Evolutionary conservation across 2,113 vertebrate genomes (phyloP).

Genomic region (Leiothrix lutea): DNA sequence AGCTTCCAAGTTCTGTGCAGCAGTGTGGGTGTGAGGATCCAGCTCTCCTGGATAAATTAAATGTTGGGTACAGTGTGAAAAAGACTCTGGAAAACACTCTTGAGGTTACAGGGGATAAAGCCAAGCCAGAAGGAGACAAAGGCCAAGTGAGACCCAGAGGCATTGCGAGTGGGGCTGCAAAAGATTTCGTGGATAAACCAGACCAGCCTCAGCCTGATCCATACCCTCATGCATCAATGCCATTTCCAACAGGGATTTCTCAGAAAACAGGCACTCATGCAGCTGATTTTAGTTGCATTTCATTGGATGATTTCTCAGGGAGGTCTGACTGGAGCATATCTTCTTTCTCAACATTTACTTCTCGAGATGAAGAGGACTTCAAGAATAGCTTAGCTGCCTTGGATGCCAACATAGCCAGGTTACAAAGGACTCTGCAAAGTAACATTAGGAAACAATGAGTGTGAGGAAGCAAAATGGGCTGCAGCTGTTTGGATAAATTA

Average conservation of each 20-base stretch:
- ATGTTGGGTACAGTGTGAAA: background rate
- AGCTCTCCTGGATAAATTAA: background rate
- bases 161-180: background rate
- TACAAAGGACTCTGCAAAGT: slow-evolving; percentile 84
- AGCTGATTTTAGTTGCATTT: slow-evolving; percentile 55
- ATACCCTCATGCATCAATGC: accelerated
- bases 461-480: background rate
- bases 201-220: background rate
- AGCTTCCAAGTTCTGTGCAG: background rate
- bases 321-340: slow-evolving; percentile 80
- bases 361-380: slow-evolving; percentile 87
- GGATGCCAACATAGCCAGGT: slow-evolving; percentile 89
- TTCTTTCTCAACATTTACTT: slow-evolving; percentile 86
- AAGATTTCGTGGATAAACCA: background rate
- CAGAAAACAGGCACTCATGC: background rate
- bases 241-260: background rate
- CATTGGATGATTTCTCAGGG: slow-evolving; percentile 70
- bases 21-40: background rate
- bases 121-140: background rate
- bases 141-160: slow-evolving; percentile 47
- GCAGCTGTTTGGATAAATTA: background rate
- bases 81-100: background rate
- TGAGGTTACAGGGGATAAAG: background rate
- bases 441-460: slow-evolving; percentile 73
- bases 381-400: slow-evolving; percentile 86